Evolutionary conservation across 2,888 invertebrate species (phyloP).

Genomic region (Melipona bicolor): DNA sequence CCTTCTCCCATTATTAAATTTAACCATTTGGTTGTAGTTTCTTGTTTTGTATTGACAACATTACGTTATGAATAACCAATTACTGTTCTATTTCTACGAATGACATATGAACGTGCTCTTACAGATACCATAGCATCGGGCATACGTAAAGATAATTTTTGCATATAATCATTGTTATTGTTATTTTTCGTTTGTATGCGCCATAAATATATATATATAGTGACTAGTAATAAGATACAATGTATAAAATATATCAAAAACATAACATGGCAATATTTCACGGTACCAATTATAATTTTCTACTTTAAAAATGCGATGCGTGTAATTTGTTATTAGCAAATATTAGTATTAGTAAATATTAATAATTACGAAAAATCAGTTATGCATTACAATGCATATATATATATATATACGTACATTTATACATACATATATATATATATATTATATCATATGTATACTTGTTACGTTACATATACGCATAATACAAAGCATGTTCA

Average conservation of each 20-base stretch:
- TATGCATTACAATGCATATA: background rate
- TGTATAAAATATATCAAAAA: background rate
- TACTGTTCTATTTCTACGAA: background rate
- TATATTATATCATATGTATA: background rate
- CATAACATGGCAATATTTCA: background rate
- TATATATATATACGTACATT: background rate
- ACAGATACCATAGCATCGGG: slow-evolving; percentile 24
- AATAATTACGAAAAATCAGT: background rate
- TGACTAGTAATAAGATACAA: background rate
- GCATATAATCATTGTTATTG: background rate
- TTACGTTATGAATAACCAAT: slow-evolving; percentile 1
- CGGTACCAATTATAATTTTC: background rate
- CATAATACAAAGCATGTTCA: background rate
- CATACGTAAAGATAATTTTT: background rate
- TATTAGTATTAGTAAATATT: background rate
- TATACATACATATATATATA: background rate
- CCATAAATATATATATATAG: background rate
- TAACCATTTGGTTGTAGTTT: slow-evolving; percentile 33
- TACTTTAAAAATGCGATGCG: background rate
- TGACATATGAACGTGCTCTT: slow-evolving; percentile 72
- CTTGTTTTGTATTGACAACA: slow-evolving; percentile 6
- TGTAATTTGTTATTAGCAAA: too few species aligned
- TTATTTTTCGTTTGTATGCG: background rate
- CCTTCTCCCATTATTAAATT: slow-evolving; percentile 81
- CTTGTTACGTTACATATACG: background rate